phyloP scores from a whole-genome alignment of 2,797 vertebrate genomes.

The Lepidocolaptes lacrymiger region DNA sequence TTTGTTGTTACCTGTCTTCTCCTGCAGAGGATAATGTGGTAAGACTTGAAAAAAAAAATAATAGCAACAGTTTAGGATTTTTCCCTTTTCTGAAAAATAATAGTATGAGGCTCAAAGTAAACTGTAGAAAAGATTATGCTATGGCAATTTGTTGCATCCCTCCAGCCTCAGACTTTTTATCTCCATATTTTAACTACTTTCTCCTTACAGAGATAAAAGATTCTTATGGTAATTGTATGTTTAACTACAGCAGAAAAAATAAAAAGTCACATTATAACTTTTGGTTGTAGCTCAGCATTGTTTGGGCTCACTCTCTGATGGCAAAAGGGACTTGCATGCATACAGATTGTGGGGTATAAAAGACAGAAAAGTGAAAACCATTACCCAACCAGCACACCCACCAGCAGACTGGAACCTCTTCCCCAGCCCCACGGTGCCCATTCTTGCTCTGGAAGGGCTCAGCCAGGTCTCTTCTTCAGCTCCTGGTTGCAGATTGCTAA shows the following conservation, averaged over 20 bases:
- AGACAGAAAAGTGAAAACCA: neutral
- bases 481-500: neutral
- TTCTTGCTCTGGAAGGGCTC: neutral
- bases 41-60: neutral
- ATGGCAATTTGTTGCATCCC: too few species aligned
- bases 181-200: neutral
- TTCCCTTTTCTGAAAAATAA: neutral
- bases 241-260: neutral
- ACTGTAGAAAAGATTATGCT: neutral
- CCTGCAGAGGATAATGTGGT: neutral
- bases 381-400: neutral
- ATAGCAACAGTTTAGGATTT: neutral
- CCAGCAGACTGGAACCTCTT: neutral
- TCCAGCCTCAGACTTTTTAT: neutral
- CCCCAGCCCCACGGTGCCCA: neutral
- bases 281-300: too few species aligned
- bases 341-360: neutral
- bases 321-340: fast-evolving
- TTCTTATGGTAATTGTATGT: too few species aligned
- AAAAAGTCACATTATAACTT: neutral
- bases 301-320: neutral
- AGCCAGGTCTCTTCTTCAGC: neutral
- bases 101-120: neutral
- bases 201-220: neutral
- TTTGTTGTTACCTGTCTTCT: neutral